Evolutionary conservation across 1,140 invertebrate species (phyloP), one percentile per base, ranked within the genome.

Genomic region (Phocides pigmalion): DNA sequence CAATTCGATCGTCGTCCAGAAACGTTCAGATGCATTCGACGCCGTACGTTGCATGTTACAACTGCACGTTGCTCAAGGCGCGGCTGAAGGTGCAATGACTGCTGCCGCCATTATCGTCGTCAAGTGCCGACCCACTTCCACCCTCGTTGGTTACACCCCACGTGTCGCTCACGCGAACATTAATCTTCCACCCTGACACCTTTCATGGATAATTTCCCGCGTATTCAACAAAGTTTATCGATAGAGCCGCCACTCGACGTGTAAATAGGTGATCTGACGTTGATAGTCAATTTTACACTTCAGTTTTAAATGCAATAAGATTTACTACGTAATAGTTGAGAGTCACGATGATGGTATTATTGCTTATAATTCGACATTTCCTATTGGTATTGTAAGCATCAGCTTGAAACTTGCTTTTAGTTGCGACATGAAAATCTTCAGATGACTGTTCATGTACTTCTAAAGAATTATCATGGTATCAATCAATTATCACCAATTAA

Each of bases 1-100:
- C 17, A 92, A 77, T 54, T 92, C 89, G 51, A 92, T 92, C 8
- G 90, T 92, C 16, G 89, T 92, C 91, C 91, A 92, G 62, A 92
- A 84, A 19, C 87, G 84, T 20, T 92, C 86, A 0, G 89, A 88
- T 12, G 81, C 74, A 66, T 75, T 86, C 15, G 90, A 92, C 16
- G 76, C 74, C 3, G 82, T 70, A 16, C 91, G 84, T 59, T 91
- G 81, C 88, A 92, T 91, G 66, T 39, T 65, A 54, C 46, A 39
- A 64, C 64, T 86, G 84, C 84, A 86, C 75, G 78, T 78, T 83
- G 61, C 70, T 70, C 61, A 72, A 70, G 66, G 62, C 74, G 74
- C 81, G 84, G 72, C 62, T 70, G 47, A 78, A 84, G 80, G 84
- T 90, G 87, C 85, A 90, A 90, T 90, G 86, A 88, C 86, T 89